Conservation (phyloP, 2,888 invertebrate species). For the Metacarcinus magister region DNA sequence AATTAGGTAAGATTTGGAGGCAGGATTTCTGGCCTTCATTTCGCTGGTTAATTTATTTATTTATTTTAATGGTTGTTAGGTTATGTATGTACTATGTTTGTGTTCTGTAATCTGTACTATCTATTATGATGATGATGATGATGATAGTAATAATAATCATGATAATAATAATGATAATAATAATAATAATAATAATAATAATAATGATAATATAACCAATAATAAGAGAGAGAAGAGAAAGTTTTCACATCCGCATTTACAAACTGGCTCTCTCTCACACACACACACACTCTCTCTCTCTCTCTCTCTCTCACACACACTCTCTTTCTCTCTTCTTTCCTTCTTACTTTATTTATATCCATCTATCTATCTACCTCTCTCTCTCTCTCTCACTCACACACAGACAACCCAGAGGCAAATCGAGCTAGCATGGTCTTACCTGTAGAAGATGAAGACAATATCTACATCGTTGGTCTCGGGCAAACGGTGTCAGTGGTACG, state of each 20-base stretch:
- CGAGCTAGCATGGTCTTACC: slow-evolving; percentile 86
- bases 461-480: slow-evolving; percentile 88
- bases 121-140: too few species aligned
- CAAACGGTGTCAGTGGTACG: slow-evolving; percentile 87
- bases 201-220: not conserved
- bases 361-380: not conserved
- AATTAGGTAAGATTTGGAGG: too few species aligned
- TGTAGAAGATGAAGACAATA: slow-evolving; percentile 87
- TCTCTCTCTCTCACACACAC: not conserved
- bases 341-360: too few species aligned
- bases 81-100: too few species aligned
- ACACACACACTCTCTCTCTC: not conserved
- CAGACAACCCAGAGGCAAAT: not conserved
- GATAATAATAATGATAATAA: not conserved
- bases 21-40: too few species aligned
- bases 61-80: too few species aligned
- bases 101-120: too few species aligned
- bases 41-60: too few species aligned
- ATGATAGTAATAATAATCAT: too few species aligned
- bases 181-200: not conserved
- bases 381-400: not conserved
- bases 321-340: too few species aligned
- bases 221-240: too few species aligned
- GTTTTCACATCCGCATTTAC: not conserved
- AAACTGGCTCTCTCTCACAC: not conserved